A percentile compares a stretch with the other conserved stretches of the same genome.
Conservation (phyloP, 2,113 vertebrate species). For the Heptranchias perlo region DNA sequence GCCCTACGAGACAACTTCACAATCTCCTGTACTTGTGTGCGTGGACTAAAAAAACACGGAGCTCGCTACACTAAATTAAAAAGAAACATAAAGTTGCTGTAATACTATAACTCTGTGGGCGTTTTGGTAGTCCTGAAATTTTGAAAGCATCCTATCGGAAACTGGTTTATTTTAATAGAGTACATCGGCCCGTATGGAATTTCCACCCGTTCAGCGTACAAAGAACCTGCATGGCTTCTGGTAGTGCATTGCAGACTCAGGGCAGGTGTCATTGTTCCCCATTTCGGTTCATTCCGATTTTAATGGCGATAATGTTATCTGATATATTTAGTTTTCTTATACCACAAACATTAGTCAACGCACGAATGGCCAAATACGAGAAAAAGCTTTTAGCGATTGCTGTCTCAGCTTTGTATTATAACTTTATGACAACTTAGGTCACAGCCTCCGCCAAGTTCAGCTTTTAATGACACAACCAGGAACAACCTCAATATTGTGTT, state of each 20-base stretch:
- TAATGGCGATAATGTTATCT: background rate
- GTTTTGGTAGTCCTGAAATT: constrained; percentile 11
- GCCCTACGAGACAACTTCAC: background rate
- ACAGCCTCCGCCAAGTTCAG: background rate
- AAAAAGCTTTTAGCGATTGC: background rate
- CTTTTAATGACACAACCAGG: background rate
- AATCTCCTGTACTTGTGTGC: background rate
- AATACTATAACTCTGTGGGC: background rate
- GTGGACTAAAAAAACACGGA: background rate
- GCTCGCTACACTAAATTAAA: constrained; percentile 1
- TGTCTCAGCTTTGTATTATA: background rate
- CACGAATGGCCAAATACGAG: background rate
- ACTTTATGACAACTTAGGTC: constrained; percentile 3
- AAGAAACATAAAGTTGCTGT: background rate
- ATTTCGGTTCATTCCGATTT: constrained; percentile 5
- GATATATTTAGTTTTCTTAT: background rate
- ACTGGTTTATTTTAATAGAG: background rate
- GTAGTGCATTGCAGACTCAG: background rate
- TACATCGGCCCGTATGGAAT: background rate
- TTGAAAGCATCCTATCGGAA: background rate
- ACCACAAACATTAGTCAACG: constrained; percentile 5
- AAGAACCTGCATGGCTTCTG: background rate
- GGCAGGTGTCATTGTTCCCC: constrained; percentile 8
- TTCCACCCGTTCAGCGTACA: background rate
- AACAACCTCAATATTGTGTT: constrained; percentile 16